Evolutionary conservation across 2,113 vertebrate species (phyloP), one percentile per base, ranked within the genome.

Genomic region (Nettapus auritus): DNA sequence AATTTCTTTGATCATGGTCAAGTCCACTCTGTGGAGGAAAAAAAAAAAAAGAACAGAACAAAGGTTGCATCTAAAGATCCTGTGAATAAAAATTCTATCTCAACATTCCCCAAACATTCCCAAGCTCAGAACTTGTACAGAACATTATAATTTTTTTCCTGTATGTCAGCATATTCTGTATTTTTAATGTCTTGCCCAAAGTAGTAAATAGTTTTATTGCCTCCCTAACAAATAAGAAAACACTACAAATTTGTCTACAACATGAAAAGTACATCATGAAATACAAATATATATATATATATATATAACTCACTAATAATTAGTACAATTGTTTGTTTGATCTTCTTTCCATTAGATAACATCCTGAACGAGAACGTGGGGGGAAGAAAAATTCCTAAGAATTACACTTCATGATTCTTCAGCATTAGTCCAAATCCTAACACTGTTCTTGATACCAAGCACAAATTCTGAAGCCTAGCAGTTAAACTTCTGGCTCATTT

Each of bases 1-100:
- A 99, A 96, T 98, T 99, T 98, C 98, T 99, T 95, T 99, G 98
- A 98, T 99, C 99, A 75, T 98, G 98, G 98, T 99, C 99, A 94
- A 99, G 97, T 97, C 99, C 99, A 96, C 98, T 98, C 99, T 99
- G 97, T 85, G 96, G 95, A 96, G 94, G 86, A 79, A 19, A 93
- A 69, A 96, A 94, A 84, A 77, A 80, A 19, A 52, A 78, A 82
- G 33, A 34, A 50, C 25, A 88, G 22, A 50, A 77, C 8, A 63
- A 63, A 94, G 19, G 34, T 81, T 5, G 5, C 15, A 79, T 46
- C 29, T 86, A 22, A 28, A 88, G 25, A 89, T 44, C 6, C 34
- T 92, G 23, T 18, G 80, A 86, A 87, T 50, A 29, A 23, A 52
- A 85, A 40, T 11, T 86, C 9, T 57, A 15, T 63, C 16, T 81